Evolutionary conservation across 1,140 invertebrate species (phyloP).

Genomic region (Ctenoplectra terminalis): DNA sequence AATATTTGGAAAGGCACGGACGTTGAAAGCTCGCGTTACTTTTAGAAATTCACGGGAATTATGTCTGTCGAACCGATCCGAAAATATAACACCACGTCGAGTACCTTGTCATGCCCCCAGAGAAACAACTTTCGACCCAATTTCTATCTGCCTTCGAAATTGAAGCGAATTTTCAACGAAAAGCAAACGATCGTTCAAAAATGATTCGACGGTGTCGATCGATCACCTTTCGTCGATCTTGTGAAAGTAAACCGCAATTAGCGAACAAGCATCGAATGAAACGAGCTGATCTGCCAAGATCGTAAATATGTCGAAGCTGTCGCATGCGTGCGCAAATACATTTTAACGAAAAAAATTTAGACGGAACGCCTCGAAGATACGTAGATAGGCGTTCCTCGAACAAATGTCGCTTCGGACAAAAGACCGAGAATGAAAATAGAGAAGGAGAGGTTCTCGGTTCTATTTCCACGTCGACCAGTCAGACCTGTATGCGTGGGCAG

Average conservation of each 20-base stretch:
- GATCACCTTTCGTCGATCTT: background rate
- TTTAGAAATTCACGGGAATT: slow-evolving; percentile 67
- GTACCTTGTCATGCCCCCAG: slow-evolving; percentile 1
- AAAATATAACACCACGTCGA: slow-evolving; percentile 61
- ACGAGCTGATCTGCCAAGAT: background rate
- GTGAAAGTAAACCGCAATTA: background rate
- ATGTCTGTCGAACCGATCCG: slow-evolving; percentile 63
- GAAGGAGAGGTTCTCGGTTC: slow-evolving; percentile 53
- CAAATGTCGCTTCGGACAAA: slow-evolving; percentile 13
- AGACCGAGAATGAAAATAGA: slow-evolving; percentile 47
- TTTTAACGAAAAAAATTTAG: background rate
- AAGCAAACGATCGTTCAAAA: no score
- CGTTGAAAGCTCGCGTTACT: slow-evolving; percentile 63
- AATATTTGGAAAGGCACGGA: slow-evolving; percentile 34
- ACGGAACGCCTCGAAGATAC: background rate
- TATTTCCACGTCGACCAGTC: slow-evolving; percentile 52
- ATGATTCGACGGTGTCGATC: no score
- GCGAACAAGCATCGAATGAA: background rate
- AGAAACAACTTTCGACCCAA: slow-evolving; percentile 56
- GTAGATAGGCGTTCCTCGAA: background rate
- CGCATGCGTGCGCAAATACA: background rate
- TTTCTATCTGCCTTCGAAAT: slow-evolving; percentile 47
- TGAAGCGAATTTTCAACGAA: background rate
- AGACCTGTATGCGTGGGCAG: slow-evolving; percentile 52
- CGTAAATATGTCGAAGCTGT: background rate